These are phyloP conservation scores for Pangasius mekongensis DNA, from an alignment of 2,797 vertebrate genomes.

Conservation along the genomic window DNA sequence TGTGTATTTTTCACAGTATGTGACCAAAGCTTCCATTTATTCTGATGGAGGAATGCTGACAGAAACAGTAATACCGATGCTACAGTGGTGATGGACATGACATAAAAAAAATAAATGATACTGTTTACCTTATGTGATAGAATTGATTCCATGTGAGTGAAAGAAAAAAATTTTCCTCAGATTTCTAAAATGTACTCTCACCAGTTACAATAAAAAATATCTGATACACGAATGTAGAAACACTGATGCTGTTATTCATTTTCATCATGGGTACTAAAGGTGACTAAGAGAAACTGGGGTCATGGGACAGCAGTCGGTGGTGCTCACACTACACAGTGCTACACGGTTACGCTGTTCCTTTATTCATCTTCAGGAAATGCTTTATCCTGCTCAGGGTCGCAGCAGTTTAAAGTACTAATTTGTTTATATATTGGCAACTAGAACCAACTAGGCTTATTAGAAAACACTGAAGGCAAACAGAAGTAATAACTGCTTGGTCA, in stretches of 20 bases:
- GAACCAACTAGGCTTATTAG: not conserved
- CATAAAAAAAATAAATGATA: constrained; percentile 59
- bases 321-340: not conserved
- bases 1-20: constrained; percentile 74
- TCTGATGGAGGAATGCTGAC: constrained; percentile 66
- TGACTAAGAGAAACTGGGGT: not conserved
- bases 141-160: constrained; percentile 41
- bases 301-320: not conserved
- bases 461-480: not conserved
- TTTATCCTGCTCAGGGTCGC: not conserved
- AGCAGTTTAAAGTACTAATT: not conserved
- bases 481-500: not conserved
- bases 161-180: not conserved
- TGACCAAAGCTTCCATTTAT: constrained; percentile 78
- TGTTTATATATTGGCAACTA: not conserved
- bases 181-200: constrained; percentile 33
- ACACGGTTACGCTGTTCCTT: not conserved
- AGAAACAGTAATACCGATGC: constrained; percentile 55
- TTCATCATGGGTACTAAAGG: not conserved
- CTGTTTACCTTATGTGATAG: constrained; percentile 58
- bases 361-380: too few relatives aligned
- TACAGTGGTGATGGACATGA: constrained; percentile 53
- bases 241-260: not conserved
- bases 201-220: constrained; percentile 31
- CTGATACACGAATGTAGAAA: not conserved